These are phyloP conservation scores for Drosophila nigromelanica DNA, from an alignment of 1,140 invertebrate genomes.

Conservation along the genomic window DNA sequence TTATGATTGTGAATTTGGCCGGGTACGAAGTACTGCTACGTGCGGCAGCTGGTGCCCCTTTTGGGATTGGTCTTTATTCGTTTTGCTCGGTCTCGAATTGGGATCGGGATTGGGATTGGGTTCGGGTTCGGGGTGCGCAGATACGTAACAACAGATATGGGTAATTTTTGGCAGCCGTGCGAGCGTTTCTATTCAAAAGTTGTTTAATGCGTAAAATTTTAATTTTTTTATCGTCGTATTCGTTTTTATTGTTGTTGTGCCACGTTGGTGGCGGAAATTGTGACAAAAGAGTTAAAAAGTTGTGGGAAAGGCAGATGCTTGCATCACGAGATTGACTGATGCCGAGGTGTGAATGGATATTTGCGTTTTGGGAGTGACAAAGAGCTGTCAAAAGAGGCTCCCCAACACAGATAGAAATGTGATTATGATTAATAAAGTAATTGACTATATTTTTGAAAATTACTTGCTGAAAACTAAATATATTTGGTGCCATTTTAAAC, in stretches of 20 bases:
- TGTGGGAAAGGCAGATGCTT: constrained; percentile 69
- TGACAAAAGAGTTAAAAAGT: constrained; percentile 81
- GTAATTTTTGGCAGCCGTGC: constrained; percentile 63
- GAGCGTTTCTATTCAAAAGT: constrained; percentile 50
- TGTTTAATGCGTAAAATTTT: constrained; percentile 81
- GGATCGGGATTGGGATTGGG: background rate
- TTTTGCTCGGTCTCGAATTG: constrained; percentile 18
- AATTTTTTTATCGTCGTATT: constrained; percentile 65
- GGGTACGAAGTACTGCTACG: constrained; percentile 25
- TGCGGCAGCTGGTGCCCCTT: constrained; percentile 70
- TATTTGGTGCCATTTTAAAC: too few species aligned
- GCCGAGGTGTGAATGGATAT: constrained; percentile 60
- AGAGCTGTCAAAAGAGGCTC: constrained; percentile 6
- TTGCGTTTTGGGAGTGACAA: constrained; percentile 3
- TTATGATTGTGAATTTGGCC: constrained; percentile 50
- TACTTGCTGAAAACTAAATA: too few species aligned
- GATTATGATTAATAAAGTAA: constrained; percentile 8
- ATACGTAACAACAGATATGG: constrained; percentile 67
- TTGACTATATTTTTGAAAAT: too few species aligned
- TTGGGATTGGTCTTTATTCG: constrained; percentile 44
- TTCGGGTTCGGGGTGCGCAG: constrained; percentile 34
- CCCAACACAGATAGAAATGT: background rate
- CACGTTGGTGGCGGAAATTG: constrained; percentile 65
- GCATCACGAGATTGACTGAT: constrained; percentile 22
- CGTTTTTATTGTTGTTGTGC: constrained; percentile 34